A percentile compares a stretch with the other conserved stretches of the same genome.
phyloP scores from a whole-genome alignment of 2,113 vertebrate species.

The Eolophus roseicapilla region DNA sequence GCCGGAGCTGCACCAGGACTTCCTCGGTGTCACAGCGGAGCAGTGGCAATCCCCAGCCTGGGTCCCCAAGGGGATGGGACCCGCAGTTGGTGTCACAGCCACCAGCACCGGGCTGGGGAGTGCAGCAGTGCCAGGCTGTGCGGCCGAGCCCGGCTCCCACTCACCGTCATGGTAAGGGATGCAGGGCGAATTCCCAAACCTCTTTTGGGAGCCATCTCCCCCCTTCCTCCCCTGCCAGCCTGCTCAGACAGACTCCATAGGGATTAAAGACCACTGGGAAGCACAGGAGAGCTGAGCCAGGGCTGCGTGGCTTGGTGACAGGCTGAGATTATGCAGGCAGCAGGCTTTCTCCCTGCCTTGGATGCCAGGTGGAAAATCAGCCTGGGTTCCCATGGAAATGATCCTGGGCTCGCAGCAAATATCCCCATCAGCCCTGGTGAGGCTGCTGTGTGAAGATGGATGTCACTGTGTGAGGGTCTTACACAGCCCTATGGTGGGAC shows the following conservation, averaged over 20 bases:
- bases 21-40: background rate
- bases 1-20: background rate
- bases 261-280: background rate
- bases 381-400: background rate
- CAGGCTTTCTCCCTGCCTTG: background rate
- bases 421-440: background rate
- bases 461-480: background rate
- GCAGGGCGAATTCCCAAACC: background rate
- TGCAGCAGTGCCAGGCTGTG: background rate
- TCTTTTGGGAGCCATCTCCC: background rate
- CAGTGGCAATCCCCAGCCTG: background rate
- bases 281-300: background rate
- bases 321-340: background rate
- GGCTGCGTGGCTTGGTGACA: background rate
- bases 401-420: background rate
- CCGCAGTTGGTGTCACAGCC: background rate
- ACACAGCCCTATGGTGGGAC: fast-evolving
- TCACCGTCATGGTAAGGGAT: background rate
- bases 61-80: background rate
- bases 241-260: background rate
- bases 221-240: background rate
- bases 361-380: background rate
- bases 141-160: background rate
- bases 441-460: background rate
- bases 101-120: background rate